phyloP scores from a whole-genome alignment of 1,140 invertebrate species.

The Drosophila pectinifera region DNA sequence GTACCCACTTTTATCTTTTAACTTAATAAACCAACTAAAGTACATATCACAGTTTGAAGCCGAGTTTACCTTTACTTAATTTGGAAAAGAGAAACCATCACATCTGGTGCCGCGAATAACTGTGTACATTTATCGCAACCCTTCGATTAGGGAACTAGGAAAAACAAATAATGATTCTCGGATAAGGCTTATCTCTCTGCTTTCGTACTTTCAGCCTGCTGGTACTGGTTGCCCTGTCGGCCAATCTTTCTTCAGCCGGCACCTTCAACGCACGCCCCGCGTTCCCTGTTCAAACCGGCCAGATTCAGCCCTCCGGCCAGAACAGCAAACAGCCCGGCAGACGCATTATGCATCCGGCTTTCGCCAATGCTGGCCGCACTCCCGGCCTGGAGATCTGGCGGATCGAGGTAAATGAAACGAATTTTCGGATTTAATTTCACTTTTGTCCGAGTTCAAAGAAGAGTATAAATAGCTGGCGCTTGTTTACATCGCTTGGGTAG shows the following conservation, averaged over 20 bases:
- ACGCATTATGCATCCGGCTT: constrained; percentile 87
- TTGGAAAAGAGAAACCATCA: not conserved
- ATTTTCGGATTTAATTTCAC: constrained; percentile 25
- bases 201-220: constrained; percentile 43
- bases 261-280: constrained; percentile 71
- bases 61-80: too few relatives aligned
- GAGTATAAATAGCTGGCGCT: constrained; percentile 69
- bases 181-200: constrained; percentile 21
- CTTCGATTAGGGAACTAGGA: constrained; percentile 1
- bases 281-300: constrained; percentile 64
- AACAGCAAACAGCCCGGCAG: constrained; percentile 67
- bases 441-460: constrained; percentile 15
- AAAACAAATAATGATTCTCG: constrained; percentile 13
- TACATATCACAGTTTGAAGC: too few relatives aligned
- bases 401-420: constrained; percentile 87
- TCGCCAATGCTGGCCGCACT: constrained; percentile 87
- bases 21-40: not conserved
- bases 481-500: constrained; percentile 59
- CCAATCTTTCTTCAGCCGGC: constrained; percentile 63
- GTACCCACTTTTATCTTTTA: not conserved
- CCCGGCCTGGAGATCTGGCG: constrained; percentile 89
- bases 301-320: constrained; percentile 53
- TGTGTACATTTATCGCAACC: not conserved
- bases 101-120: too few relatives aligned
- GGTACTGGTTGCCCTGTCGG: constrained; percentile 56